phyloP scores from a whole-genome alignment of 2,113 vertebrate species.

The Perca schrenkii region DNA sequence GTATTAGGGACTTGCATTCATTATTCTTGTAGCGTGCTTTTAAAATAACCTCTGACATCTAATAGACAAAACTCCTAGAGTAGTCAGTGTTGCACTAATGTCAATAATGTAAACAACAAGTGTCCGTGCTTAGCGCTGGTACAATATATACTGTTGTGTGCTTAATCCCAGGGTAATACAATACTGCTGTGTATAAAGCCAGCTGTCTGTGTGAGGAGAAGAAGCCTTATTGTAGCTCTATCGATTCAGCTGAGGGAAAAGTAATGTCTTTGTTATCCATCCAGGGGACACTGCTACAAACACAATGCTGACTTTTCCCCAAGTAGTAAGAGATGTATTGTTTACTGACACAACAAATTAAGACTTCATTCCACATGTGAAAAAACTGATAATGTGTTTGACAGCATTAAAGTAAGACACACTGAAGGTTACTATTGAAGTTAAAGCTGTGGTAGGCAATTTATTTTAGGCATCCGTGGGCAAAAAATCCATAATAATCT shows the following conservation, averaged over 20 bases:
- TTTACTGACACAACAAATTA: neutral
- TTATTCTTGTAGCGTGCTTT: neutral
- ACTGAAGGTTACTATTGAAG: neutral
- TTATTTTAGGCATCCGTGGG: no score
- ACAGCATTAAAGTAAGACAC: neutral
- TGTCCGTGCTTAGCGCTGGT: neutral
- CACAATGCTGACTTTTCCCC: conserved; percentile 1
- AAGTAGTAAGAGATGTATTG: neutral
- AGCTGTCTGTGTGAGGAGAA: neutral
- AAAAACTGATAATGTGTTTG: neutral
- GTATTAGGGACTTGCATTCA: neutral
- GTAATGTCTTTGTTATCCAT: conserved; percentile 16
- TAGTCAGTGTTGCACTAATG: neutral
- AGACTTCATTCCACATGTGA: conserved; percentile 6
- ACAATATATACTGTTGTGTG: neutral
- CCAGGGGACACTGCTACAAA: neutral
- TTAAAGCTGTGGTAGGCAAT: no score
- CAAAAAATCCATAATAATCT: no score
- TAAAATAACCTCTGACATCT: conserved; percentile 1
- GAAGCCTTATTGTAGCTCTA: neutral
- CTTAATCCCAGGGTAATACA: conserved; percentile 32
- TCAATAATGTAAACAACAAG: conserved; percentile 2
- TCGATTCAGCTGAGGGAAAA: conserved; percentile 33
- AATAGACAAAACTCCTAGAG: neutral
- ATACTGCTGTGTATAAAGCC: neutral